Base-by-base conservation (phyloP, 2,888 invertebrate genomes). In the Pyrrhosoma nymphula region DNA sequence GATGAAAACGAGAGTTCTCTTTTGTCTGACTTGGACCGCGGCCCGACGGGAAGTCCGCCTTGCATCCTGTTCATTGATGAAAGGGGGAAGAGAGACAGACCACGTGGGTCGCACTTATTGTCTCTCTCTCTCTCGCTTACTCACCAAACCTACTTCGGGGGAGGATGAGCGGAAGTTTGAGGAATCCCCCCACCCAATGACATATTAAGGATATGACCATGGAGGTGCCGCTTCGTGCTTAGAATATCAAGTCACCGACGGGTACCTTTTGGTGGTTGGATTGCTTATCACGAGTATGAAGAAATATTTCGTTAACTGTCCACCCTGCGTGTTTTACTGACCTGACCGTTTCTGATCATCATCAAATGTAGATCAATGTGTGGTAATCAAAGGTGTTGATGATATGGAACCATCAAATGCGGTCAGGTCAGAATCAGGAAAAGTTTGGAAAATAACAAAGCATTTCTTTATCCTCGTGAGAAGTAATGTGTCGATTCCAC, bases 1-100 rank as follows among this genome's bases (percentile, higher is more conserved):
- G 69, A 69, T 69, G 69, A 69, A 69, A 69, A 26, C 69, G 69
- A 69, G 26, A 69, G 69, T 69, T 23, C 10, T 10, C 23, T 23
- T 10, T 23, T 26, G 69, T 26, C 8, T 20, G 69, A 69, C 23
- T 69, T 69, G 69, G 69, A 69, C 69, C 69, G 10, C 69, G 69
- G 69, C 69, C 69, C 47, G 69, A 69, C 69, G 69, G 69, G 69
- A 69, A 69, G 69, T 69, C 69, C 69, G 69, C n/a, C n/a, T 69
- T 69, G 69, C 69, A 69, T 69, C 69, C 69, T 69, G 69, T 60
- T 60, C 69, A 69, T 69, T 69, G 69, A 69, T 69, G 69, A 69
- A 26, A 8, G 8, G 47, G 47, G 47, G 47, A 47, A 47, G 47
- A 8, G 47, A 47, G 47, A 47, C 47, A 69, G 69, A 69, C 69